These are phyloP conservation scores for Macroteleia sp. DNA, from an alignment of 2,888 invertebrate genomes.

Conservation along the genomic window DNA sequence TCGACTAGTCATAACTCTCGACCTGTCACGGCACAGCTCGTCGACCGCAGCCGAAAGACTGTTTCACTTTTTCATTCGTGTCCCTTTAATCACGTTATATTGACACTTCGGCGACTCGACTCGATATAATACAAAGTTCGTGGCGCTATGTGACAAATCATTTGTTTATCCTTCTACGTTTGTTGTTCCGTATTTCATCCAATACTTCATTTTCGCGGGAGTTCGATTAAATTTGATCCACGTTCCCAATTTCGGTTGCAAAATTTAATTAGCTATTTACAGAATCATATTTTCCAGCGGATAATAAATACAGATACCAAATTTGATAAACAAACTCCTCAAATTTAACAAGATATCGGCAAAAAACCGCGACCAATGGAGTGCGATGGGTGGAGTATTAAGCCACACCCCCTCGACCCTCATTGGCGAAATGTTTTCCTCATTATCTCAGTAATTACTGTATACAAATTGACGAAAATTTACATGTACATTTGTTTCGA, in stretches of 20 bases:
- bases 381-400: neutral
- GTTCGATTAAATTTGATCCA: no score
- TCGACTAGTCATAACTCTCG: slow-evolving; percentile 57
- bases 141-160: slow-evolving; percentile 49
- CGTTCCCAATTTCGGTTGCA: neutral
- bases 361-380: slow-evolving; percentile 3
- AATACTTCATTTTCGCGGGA: slow-evolving; percentile 36
- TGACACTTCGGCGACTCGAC: slow-evolving; percentile 54
- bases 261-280: no score
- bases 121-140: slow-evolving; percentile 48
- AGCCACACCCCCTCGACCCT: neutral
- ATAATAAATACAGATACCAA: no score
- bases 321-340: neutral
- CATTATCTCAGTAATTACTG: no score
- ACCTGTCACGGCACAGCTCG: slow-evolving; percentile 51
- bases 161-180: slow-evolving; percentile 53
- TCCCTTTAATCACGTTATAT: slow-evolving; percentile 63
- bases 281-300: no score
- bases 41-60: slow-evolving; percentile 45
- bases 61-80: slow-evolving; percentile 54
- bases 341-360: neutral
- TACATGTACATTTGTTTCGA: no score
- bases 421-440: no score
- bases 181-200: slow-evolving; percentile 29
- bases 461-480: no score